Evolutionary conservation across 2,888 invertebrate species (phyloP).

Genomic region (Lepas anatifera): DNA sequence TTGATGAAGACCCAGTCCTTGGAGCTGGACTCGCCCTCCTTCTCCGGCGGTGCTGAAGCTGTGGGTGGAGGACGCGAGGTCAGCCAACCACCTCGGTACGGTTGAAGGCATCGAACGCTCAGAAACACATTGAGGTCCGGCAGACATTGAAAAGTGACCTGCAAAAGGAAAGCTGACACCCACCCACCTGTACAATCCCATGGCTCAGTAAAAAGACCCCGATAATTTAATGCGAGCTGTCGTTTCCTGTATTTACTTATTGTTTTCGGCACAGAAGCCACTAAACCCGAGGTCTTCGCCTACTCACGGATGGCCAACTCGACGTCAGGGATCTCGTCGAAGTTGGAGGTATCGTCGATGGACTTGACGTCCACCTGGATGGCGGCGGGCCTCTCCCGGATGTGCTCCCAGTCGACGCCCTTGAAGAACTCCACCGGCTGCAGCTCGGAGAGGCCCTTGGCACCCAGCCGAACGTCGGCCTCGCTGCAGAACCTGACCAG

Average conservation of each 20-base stretch:
- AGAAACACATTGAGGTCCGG: no score
- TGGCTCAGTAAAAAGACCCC: no score
- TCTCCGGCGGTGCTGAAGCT: conserved; percentile 76
- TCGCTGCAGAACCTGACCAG: conserved; percentile 81
- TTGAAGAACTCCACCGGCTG: conserved; percentile 84
- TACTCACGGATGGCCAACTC: conserved; percentile 94
- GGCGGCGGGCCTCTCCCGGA: conserved; percentile 94
- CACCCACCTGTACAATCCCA: no score
- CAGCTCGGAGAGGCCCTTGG: conserved; percentile 85
- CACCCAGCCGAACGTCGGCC: conserved; percentile 80
- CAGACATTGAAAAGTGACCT: no score
- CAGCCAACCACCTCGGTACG: no score
- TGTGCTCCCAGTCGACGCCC: conserved; percentile 97
- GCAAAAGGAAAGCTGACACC: no score
- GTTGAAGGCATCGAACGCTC: no score
- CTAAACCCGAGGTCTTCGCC: background rate
- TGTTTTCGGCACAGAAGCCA: no score
- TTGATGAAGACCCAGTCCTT: conserved; percentile 99
- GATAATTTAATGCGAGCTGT: no score
- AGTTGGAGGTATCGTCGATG: conserved; percentile 99
- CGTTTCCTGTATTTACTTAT: no score
- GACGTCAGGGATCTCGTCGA: conserved; percentile 99
- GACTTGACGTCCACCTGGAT: conserved; percentile 95
- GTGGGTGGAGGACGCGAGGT: no score
- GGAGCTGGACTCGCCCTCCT: conserved; percentile 80